Percentiles rank a stretch among this genome's conserved stretches.
Conservation (phyloP, 2,797 vertebrate genomes). For the Melanotaenia maccullochi region DNA sequence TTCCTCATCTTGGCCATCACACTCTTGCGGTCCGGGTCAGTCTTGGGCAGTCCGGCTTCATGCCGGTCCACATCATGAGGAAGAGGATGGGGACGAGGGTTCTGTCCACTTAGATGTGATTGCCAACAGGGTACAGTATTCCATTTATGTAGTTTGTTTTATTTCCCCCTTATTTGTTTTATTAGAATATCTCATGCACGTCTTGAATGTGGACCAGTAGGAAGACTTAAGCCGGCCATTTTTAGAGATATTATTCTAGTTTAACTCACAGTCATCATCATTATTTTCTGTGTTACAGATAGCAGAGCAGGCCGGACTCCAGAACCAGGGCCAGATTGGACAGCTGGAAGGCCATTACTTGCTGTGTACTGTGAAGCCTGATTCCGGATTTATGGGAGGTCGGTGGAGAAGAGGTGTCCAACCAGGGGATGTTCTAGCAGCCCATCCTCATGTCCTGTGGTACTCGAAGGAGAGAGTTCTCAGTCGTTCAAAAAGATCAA, state of each 20-base stretch:
- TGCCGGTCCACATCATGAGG: conserved; percentile 25
- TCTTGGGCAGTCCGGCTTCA: conserved; percentile 90
- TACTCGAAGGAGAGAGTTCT: conserved; percentile 90
- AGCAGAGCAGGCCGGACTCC: conserved; percentile 86
- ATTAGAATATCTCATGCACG: neutral
- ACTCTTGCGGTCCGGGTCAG: conserved; percentile 71
- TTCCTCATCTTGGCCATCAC: conserved; percentile 28
- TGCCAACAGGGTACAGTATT: conserved; percentile 67
- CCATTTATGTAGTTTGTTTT: neutral
- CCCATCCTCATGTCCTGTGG: conserved; percentile 90
- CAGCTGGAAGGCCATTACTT: conserved; percentile 93
- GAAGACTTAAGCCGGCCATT: neutral
- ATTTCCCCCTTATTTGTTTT: neutral
- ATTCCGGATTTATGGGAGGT: rapidly evolving
- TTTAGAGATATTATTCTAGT: neutral
- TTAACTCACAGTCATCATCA: conserved; percentile 12
- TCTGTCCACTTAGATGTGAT: conserved; percentile 71
- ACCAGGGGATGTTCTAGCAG: conserved; percentile 80
- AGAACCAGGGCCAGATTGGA: conserved; percentile 92
- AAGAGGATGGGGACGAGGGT: conserved; percentile 50
- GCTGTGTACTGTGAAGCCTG: conserved; percentile 75
- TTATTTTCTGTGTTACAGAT: conserved; percentile 71
- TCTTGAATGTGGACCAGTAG: neutral
- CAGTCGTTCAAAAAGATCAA: conserved; percentile 89
- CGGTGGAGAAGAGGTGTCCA: conserved; percentile 52